phyloP scores from a whole-genome alignment of 1,140 invertebrate genomes.

The Tetraneura akinire region DNA sequence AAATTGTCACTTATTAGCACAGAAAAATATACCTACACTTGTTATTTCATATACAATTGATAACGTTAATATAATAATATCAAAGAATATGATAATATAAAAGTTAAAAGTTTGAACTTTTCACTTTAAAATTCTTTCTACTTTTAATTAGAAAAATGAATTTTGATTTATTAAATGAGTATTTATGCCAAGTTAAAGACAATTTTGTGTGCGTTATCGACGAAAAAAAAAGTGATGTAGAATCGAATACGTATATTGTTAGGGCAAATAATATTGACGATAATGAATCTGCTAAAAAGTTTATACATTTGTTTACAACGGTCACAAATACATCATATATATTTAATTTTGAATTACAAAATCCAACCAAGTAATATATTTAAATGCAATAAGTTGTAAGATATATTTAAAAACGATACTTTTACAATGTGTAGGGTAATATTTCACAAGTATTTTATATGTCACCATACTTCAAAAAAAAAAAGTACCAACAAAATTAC shows the following conservation, averaged over 20 bases:
- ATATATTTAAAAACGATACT: slow-evolving; percentile 1
- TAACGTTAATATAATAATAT: background rate
- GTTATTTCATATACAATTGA: no score
- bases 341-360: slow-evolving; percentile 18
- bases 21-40: no score
- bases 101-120: background rate
- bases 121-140: background rate
- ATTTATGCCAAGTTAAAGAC: background rate
- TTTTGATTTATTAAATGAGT: background rate
- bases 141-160: background rate
- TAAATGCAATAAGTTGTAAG: background rate
- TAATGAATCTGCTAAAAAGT: background rate
- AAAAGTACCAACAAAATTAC: slow-evolving; percentile 5
- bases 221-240: background rate
- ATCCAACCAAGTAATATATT: slow-evolving; percentile 20
- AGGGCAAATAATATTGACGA: background rate
- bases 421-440: background rate
- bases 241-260: background rate
- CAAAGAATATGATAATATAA: no score
- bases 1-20: no score
- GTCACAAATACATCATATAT: background rate
- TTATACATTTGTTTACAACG: background rate
- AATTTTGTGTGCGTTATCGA: background rate
- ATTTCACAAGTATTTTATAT: slow-evolving; percentile 9
- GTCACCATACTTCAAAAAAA: slow-evolving; percentile 8